Evolutionary conservation across 2,888 invertebrate species (phyloP).

Genomic region (Neelides folsomi): DNA sequence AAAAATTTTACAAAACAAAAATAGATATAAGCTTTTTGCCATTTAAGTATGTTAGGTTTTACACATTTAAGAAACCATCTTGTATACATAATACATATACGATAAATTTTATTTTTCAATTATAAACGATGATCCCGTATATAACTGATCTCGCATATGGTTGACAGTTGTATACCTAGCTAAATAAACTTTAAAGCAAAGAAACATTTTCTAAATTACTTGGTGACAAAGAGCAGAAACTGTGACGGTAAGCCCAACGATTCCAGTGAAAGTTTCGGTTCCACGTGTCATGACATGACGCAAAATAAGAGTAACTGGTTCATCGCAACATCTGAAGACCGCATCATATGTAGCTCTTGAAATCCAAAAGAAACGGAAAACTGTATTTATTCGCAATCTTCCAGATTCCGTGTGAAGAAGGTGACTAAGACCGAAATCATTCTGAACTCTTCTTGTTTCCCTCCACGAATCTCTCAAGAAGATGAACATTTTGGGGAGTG

Average conservation of each 20-base stretch:
- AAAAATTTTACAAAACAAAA: too few species aligned
- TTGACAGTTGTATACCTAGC: too few species aligned
- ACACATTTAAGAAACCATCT: too few species aligned
- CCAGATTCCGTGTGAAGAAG: constrained; percentile 29
- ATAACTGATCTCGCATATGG: too few species aligned
- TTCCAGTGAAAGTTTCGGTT: constrained; percentile 32
- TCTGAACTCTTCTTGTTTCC: constrained; percentile 30
- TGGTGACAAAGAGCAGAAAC: constrained; percentile 31
- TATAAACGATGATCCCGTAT: too few species aligned
- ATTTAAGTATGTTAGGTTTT: too few species aligned
- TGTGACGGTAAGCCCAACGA: constrained; percentile 31
- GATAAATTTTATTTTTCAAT: too few species aligned
- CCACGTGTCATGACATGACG: constrained; percentile 32
- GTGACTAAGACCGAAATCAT: constrained; percentile 33
- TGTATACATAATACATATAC: too few species aligned
- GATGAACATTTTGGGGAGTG: constrained; percentile 21
- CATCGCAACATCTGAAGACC: constrained; percentile 27
- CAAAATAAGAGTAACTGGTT: constrained; percentile 19
- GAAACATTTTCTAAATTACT: too few species aligned
- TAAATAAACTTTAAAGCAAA: too few species aligned
- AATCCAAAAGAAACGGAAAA: constrained; percentile 32
- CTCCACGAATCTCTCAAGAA: constrained; percentile 29
- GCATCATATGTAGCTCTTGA: constrained; percentile 32
- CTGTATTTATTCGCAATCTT: constrained; percentile 28
- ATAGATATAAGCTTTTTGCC: too few species aligned